Evolutionary conservation across 2,797 vertebrate genomes (phyloP), one percentile per base, ranked within the genome.

Genomic region (Anguilla pacifica): DNA sequence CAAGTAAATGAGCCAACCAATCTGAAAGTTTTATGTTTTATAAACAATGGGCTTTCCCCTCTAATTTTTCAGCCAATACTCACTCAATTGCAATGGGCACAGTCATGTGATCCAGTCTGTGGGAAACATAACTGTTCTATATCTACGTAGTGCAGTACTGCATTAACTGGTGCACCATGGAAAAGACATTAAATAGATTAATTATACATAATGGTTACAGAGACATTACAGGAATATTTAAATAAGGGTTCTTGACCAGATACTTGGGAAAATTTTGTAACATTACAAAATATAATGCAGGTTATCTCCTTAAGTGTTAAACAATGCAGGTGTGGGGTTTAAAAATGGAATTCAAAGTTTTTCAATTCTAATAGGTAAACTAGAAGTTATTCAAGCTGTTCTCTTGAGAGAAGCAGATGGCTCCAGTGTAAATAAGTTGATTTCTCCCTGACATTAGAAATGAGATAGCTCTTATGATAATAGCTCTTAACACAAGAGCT

Each of bases 401-500:
- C 59, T 64, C 59, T 64, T 25, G 22, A 64, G 59, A 64, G 59
- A 64, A 64, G 17, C 59, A 64, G 59, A 64, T 64, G 77, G 77
- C 31, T 39, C 77, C 19, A 19, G 59, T 64, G 59, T 93, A 86
- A 93, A 91, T 93, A 83, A 83, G 93, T 64, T 17, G 22, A 64
- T 64, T 64, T 64, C 59, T 19, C 59, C 59, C 59, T 64, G 59
- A 64, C 59, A 64, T 17, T 64, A 64, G 59, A 64, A 64, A 64
- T 64, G 17, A 64, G 39, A 43, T 43, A 43, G 39, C 39, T 43
- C 39, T 43, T 43, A 43, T 43, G 39, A 43, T 43, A 43, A 43
- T 43, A 43, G 3, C 5, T 64, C 59, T 64, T 64, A 17, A 25
- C 59, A 64, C 17, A 64, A 64, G 59, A 64, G 6, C 22, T 19